Evolutionary conservation across 2,797 vertebrate genomes (phyloP).

Genomic region (Zalophus californianus): DNA sequence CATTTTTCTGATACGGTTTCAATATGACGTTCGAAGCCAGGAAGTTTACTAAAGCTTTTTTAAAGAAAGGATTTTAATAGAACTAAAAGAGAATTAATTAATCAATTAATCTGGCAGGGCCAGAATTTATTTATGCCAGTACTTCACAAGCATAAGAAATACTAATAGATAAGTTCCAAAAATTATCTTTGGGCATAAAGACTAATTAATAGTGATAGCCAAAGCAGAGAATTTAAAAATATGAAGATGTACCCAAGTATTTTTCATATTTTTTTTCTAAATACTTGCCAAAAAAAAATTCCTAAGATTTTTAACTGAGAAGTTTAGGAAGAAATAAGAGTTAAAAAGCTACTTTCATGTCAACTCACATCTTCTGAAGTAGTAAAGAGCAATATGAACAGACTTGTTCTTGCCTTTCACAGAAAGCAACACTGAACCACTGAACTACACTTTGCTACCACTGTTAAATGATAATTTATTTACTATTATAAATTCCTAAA

Average conservation of each 20-base stretch:
- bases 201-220: not conserved
- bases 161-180: not conserved
- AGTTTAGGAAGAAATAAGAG: not conserved
- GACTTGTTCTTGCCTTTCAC: not conserved
- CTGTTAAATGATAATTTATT: not conserved
- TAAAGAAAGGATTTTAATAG: not conserved
- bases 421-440: not conserved
- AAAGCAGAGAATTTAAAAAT: not conserved
- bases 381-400: not conserved
- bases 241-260: not conserved
- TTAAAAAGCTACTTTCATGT: not conserved
- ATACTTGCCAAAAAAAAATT: not conserved
- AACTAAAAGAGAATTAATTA: not conserved
- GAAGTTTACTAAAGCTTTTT: not conserved
- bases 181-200: not conserved
- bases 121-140: not conserved
- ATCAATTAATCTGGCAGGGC: not conserved
- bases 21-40: not conserved
- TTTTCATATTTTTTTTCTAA: not conserved
- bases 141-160: slow-evolving; percentile 44
- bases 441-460: too few relatives aligned
- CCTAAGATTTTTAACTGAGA: not conserved
- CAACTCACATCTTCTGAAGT: not conserved
- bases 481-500: not conserved
- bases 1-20: not conserved